A percentile compares a stretch with the other conserved stretches of the same genome.
These are phyloP conservation scores for Syrphus vitripennis DNA, from an alignment of 2,888 invertebrate genomes.

Conservation along the genomic window DNA sequence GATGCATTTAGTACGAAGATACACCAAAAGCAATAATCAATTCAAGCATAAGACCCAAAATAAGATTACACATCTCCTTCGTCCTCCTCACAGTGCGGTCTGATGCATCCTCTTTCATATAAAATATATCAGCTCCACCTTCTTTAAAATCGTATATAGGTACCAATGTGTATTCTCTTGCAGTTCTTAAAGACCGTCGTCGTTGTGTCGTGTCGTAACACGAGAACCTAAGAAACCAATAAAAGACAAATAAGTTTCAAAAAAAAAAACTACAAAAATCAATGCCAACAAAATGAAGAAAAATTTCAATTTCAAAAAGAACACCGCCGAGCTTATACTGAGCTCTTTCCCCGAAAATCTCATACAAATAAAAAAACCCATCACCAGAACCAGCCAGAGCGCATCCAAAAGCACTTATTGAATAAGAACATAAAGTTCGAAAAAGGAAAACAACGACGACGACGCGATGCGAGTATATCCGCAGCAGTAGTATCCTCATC, in stretches of 20 bases:
- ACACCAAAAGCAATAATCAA: conserved; percentile 57
- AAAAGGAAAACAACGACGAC: neutral
- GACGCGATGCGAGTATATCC: neutral
- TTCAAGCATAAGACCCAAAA: conserved; percentile 68
- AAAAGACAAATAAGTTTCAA: conserved; percentile 28
- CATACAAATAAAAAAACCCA: conserved; percentile 11
- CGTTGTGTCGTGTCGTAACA: conserved; percentile 17
- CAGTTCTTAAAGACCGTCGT: neutral
- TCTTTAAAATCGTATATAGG: neutral
- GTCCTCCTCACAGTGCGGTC: neutral
- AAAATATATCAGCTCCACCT: neutral
- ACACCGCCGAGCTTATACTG: conserved; percentile 11
- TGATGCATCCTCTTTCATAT: neutral
- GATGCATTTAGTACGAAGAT: conserved; percentile 60
- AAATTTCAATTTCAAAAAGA: conserved; percentile 65
- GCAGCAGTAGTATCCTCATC: conserved; percentile 21
- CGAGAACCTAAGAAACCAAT: conserved; percentile 45
- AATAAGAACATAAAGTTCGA: conserved; percentile 20
- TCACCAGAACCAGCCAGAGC: neutral
- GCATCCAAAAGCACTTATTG: conserved; percentile 45
- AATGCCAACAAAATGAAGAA: conserved; percentile 15
- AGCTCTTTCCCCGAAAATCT: conserved; percentile 23
- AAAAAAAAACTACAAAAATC: conserved; percentile 10
- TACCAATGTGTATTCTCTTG: neutral
- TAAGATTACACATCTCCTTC: conserved; percentile 64